phyloP scores from a whole-genome alignment of 1,140 invertebrate genomes.

The Neomicropteryx cornuta region DNA sequence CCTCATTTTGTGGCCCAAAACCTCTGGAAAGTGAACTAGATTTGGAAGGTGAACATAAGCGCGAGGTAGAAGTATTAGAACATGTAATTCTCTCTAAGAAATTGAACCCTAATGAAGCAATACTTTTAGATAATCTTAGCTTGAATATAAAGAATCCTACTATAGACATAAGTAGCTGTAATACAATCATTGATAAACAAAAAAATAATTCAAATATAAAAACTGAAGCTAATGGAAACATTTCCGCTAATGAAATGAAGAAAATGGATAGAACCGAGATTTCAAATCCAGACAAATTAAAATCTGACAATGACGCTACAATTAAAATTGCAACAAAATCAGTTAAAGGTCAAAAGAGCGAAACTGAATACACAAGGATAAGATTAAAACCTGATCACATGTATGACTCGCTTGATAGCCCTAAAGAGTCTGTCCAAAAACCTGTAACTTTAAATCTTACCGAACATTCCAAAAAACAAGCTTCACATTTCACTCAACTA shows the following conservation, averaged over 20 bases:
- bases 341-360: too few species aligned
- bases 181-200: too few species aligned
- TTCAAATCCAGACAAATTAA: too few species aligned
- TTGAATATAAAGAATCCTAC: too few species aligned
- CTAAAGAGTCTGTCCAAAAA: constrained; percentile 25
- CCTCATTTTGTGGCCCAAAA: constrained; percentile 78
- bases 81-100: constrained; percentile 49
- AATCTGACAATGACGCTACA: too few species aligned
- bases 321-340: too few species aligned
- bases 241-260: too few species aligned
- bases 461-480: constrained; percentile 16
- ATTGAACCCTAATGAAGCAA: constrained; percentile 42
- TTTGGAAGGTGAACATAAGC: constrained; percentile 37
- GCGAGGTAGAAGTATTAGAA: constrained; percentile 48
- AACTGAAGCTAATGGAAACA: too few species aligned
- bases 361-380: constrained; percentile 49
- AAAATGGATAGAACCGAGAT: too few species aligned
- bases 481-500: constrained; percentile 17
- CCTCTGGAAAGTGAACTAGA: constrained; percentile 46
- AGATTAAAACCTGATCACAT: constrained; percentile 52
- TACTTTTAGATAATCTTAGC: too few species aligned
- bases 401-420: constrained; percentile 40
- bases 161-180: too few species aligned
- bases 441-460: constrained; percentile 36
- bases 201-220: too few species aligned